Evolutionary conservation across 2,888 invertebrate species (phyloP).

Genomic region (Heliconius hortense): DNA sequence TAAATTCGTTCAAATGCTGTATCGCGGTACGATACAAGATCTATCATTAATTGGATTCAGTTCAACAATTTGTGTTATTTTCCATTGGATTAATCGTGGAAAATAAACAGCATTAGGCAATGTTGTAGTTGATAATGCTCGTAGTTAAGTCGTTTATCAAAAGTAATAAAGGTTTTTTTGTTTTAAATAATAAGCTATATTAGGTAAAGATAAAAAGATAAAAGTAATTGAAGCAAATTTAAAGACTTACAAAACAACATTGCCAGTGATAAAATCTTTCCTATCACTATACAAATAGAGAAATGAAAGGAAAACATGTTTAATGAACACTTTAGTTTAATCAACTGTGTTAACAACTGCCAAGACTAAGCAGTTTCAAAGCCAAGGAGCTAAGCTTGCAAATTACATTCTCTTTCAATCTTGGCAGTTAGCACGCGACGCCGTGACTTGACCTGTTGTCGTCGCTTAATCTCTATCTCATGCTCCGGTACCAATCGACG

Average conservation of each 20-base stretch:
- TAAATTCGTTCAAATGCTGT: neutral
- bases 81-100: conserved; percentile 42
- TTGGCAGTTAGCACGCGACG: conserved; percentile 33
- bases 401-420: conserved; percentile 24
- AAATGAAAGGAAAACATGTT: neutral
- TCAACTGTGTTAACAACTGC: neutral
- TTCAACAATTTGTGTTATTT: conserved; percentile 42
- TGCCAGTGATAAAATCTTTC: neutral
- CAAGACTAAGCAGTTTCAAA: neutral
- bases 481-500: conserved; percentile 36
- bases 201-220: conserved; percentile 10
- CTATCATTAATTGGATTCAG: conserved; percentile 33
- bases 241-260: neutral
- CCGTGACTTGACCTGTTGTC: conserved; percentile 36
- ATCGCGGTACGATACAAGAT: conserved; percentile 33
- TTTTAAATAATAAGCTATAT: conserved; percentile 2
- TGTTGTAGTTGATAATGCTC: conserved; percentile 24
- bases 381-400: conserved; percentile 23
- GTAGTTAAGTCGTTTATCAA: conserved; percentile 4
- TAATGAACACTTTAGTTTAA: conserved; percentile 1
- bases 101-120: conserved; percentile 31
- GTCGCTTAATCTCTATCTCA: conserved; percentile 35
- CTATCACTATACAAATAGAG: conserved; percentile 2
- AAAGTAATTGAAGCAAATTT: conserved; percentile 6
- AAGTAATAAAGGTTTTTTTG: conserved; percentile 21